Evolutionary conservation across 1,140 invertebrate species (phyloP), one percentile per base, ranked within the genome.

Genomic region (Chymomyza costata): DNA sequence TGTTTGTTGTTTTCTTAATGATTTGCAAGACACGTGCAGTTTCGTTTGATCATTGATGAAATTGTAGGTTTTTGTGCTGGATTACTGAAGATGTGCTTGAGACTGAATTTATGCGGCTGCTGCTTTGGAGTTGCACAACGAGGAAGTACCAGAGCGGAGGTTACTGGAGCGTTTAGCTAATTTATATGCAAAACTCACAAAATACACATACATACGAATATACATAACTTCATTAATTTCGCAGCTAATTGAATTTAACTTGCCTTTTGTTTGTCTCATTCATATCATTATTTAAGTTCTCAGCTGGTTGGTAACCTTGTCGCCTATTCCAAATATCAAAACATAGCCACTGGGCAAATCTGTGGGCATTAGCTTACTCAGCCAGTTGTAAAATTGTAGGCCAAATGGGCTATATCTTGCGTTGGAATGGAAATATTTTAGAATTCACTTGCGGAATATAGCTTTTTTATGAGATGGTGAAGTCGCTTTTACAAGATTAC

Each of bases 151-250:
- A 25, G 43, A 63, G 61, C 66, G 63, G 58, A 78, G 71, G 73
- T 78, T 78, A 78, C 58, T 78, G 73, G 73, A 78, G 71, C 71
- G 73, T 78, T 78, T 78, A 78, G 63, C 58, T 40, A 17, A 17
- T 2, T 15, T 39, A 17, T 19, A 17, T 25, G n/a, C n/a, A n/a
- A n/a, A n/a, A n/a, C n/a, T n/a, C n/a, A n/a, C n/a, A n/a, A n/a
- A n/a, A n/a, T n/a, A n/a, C n/a, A n/a, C n/a, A n/a, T n/a, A n/a
- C n/a, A n/a, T n/a, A n/a, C n/a, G n/a, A n/a, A n/a, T n/a, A n/a
- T n/a, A n/a, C n/a, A n/a, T n/a, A n/a, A n/a, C 43, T 66, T 66
- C 71, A 80, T 78, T 80, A 80, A 78, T 80, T 80, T 78, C 43
- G 50, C 49, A 56, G 63, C 73, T 78, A 78, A 78, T 78, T 78